Base-by-base conservation (phyloP, 1,140 invertebrate species). In the Bursaphelenchus mucronatus region DNA sequence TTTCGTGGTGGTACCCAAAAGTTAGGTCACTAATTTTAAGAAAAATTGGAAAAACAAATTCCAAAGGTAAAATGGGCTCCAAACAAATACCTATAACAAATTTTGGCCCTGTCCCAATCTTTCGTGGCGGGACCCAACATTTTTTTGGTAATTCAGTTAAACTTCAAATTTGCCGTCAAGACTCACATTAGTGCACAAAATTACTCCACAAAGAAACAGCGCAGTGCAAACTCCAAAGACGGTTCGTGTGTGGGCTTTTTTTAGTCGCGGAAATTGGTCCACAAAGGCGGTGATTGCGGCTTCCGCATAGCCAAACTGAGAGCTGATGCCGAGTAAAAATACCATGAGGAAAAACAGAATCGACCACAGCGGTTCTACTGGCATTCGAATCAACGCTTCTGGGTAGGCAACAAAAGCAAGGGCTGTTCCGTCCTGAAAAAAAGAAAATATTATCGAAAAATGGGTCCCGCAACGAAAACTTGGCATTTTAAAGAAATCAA, bases 281-380 rank as follows among this genome's bases (percentile, higher is more conserved):
- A 57, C 66, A 30, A 70, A 49, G 9, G 69, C 70, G 13, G 69
- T 70, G 49, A 41, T 47, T 40, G 73, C 61, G 19, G 54, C 57
- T 59, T 70, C 69, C n/a, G 63, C 70, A 43, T 67, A 49, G 17
- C 69, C 70, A 53, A 70, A 73, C 53, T 71, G 70, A 78, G 87
- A 90, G 82, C 93, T 91, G 68, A 96, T 87, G 40, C 92, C 92
- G 6, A 96, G 86, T 62, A 91, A 88, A 70, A 94, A 90, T 17
- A 95, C 83, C 92, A 94, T 95, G 13, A 90, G 81, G 81, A 94
- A 95, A 82, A 95, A 95, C 0, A 92, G 82, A 0, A 92, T 81
- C 0, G 91, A 87, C 92, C 92, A 96, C 30, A 91, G 83, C 75
- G 91, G 88, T 0, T 90, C 88, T 44, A 88, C 86, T 0, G 91